Conservation (phyloP, 2,888 invertebrate genomes). For the Lepidonotus clava region DNA sequence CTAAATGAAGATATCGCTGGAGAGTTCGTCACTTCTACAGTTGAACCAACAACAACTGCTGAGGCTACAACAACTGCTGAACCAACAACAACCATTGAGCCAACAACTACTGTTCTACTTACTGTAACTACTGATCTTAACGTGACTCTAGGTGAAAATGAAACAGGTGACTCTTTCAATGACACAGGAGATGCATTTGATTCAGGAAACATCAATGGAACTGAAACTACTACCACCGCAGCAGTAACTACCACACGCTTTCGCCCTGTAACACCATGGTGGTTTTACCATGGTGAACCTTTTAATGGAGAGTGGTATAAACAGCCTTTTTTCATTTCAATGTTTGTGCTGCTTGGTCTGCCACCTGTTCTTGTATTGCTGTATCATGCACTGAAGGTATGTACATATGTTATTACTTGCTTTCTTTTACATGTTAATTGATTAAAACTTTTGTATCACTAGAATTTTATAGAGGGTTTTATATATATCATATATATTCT, state of each 20-base stretch:
- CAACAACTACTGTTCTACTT: not conserved
- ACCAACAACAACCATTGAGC: not conserved
- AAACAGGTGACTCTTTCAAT: too few species aligned
- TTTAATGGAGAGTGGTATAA: slow-evolving; percentile 4
- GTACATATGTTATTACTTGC: not conserved
- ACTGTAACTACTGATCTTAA: not conserved
- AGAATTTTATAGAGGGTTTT: too few species aligned
- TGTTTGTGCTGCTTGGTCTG: not conserved
- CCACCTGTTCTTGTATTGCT: not conserved
- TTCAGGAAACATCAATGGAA: too few species aligned
- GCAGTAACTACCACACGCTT: not conserved
- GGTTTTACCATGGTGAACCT: not conserved
- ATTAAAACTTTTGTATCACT: too few species aligned
- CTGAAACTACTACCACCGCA: not conserved
- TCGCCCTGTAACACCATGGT: not conserved
- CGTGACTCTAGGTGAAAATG: too few species aligned
- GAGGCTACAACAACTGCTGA: not conserved
- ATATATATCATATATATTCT: too few species aligned
- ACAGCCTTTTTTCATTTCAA: not conserved
- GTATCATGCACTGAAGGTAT: not conserved
- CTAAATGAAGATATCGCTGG: not conserved
- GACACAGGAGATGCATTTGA: too few species aligned
- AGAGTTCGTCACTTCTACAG: not conserved
- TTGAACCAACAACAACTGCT: not conserved
- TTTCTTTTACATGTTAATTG: not conserved